Base-by-base conservation (phyloP, 2,888 invertebrate genomes). In the Leistus spinibarbis region DNA sequence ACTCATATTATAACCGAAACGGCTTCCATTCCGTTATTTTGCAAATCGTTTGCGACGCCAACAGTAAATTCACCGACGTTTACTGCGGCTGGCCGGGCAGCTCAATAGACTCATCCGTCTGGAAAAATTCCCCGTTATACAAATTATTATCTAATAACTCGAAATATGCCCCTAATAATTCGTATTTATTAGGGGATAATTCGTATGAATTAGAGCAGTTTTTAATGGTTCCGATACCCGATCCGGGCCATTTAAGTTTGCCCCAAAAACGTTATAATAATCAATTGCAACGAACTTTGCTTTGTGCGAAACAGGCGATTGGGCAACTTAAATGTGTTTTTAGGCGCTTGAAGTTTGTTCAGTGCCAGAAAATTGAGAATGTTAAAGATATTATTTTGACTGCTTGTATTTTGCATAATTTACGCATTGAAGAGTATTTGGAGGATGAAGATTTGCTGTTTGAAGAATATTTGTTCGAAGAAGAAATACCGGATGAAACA, bases 91-190 rank as follows among this genome's bases (percentile, higher is more conserved):
- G 69, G 69, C 60, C 69, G 0, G 69, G 69, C 17, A 57, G 57
- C 10, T 17, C 20, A 7, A 72, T 77, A 20, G 78, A 78, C 77
- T 76, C 77, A 3, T 60, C 77, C 19, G 64, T 78, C 13, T 66
- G 77, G 40, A 68, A 66, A 57, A 76, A 65, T 53, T 78, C 76
- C 2, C 65, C 74, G 20, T 2, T 77, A n/a, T 76, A 65, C 60
- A 54, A 66, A 13, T 40, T 40, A 13, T 40, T 40, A 40, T 40
- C 40, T 7, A 40, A 40, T 2, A 40, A 40, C 13, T 13, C 40
- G 40, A 0, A 13, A 1, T 40, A 10, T 3, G 40, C 13, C 1
- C 40, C 40, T 7, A 13, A 40, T 40, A 7, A 40, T 40, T 7
- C 40, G 40, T 10, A 10, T 13, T 13, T 40, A 7, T 13, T 40